These are phyloP conservation scores for Podargus strigoides DNA, from an alignment of 2,797 vertebrate species.

Conservation along the genomic window DNA sequence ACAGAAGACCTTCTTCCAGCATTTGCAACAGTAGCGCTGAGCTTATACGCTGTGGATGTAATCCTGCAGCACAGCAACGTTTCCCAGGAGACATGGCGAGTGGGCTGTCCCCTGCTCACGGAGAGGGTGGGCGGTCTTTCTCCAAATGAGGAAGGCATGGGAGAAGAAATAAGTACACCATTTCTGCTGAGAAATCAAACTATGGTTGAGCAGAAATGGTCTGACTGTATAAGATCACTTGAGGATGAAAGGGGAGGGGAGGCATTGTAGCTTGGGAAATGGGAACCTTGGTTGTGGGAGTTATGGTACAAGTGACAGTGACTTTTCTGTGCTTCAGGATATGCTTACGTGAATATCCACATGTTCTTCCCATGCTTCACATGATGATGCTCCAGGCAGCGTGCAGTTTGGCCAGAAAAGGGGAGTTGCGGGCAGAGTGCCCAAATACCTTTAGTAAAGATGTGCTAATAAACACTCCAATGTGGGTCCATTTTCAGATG, in stretches of 20 bases:
- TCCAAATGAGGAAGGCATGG: neutral
- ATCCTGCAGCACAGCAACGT: neutral
- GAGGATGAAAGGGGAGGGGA: neutral
- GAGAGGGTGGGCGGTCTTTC: neutral
- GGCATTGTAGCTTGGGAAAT: neutral
- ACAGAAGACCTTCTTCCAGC: neutral
- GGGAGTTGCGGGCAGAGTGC: neutral
- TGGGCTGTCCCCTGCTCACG: neutral
- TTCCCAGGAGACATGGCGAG: fast-evolving
- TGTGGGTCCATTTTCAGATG: slow-evolving; percentile 13
- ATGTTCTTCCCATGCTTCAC: neutral
- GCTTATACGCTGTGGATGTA: neutral
- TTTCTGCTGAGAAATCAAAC: neutral
- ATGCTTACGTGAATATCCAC: neutral
- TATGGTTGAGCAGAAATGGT: neutral
- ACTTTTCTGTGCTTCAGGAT: neutral
- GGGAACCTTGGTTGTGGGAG: neutral
- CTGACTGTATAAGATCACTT: neutral
- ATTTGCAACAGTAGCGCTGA: neutral
- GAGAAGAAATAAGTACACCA: neutral
- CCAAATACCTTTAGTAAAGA: neutral
- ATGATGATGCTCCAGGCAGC: neutral
- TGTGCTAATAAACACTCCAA: neutral
- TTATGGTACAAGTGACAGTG: neutral
- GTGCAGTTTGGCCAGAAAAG: neutral